Base-by-base conservation (phyloP, 1,140 invertebrate species). In the Drosophila paulistorum region DNA sequence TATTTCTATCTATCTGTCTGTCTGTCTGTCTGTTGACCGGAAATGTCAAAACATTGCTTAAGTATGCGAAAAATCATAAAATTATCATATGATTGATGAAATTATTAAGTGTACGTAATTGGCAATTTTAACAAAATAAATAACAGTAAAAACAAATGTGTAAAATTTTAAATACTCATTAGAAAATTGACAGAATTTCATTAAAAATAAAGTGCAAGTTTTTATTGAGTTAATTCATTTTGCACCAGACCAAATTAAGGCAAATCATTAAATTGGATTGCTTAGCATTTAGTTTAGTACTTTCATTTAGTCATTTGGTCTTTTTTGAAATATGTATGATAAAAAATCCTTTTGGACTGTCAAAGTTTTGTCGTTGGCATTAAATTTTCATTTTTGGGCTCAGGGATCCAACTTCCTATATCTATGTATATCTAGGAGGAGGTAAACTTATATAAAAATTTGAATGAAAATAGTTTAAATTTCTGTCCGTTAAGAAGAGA, bases 31-130 rank as follows among this genome's bases (percentile, higher is more conserved):
- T 51, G 17, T 23, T 51, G 45, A 23, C 45, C 45, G 45, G 45
- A 51, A 51, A 51, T 51, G 45, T 51, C 45, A 51, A 51, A 51
- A 51, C 45, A 48, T 9, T 7, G 14, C 45, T 48, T 20, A 48
- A 20, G 17, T 14, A 48, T 51, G 20, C 20, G 45, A 51, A 51
- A 48, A 51, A 51, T 51, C 45, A 11, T 20, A 51, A 30, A 51
- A 51, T 23, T n/a, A 51, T 11, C 9, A 5, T 23, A 51, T 51
- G 45, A 23, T 51, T 51, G 17, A 51, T 51, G 17, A 51, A 51
- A 51, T 51, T 51, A 51, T 51, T 51, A 51, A 51, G 45, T 51
- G 45, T 20, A 48, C 4, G 2, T 51, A 23, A 20, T 20, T 23
- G 9, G 14, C 3, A 20, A 17, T 42, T 42, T 42, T 42, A n/a